Evolutionary conservation across 2,113 vertebrate genomes (phyloP).

Genomic region (Columba livia): DNA sequence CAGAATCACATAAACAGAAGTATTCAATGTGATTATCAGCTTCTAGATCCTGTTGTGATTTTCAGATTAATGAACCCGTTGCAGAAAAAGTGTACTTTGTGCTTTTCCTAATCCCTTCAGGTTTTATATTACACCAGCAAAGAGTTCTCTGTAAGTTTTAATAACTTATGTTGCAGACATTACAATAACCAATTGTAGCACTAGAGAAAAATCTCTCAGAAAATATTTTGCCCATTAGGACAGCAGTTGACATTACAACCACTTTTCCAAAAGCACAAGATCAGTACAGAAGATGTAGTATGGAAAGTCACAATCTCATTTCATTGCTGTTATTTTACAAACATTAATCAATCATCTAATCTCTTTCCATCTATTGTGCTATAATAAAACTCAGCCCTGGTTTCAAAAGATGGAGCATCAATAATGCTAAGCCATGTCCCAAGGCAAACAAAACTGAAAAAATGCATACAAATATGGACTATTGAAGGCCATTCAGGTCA

Average conservation of each 20-base stretch:
- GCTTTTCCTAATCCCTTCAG: neutral
- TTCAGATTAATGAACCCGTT: neutral
- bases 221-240: neutral
- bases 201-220: neutral
- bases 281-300: neutral
- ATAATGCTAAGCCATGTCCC: neutral
- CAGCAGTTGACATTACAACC: conserved; percentile 42
- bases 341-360: neutral
- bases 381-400: neutral
- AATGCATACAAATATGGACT: neutral
- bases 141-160: neutral
- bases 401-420: neutral
- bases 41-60: neutral
- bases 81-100: neutral
- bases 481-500: neutral
- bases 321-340: neutral
- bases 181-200: neutral
- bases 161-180: neutral
- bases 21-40: neutral
- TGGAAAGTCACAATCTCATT: neutral
- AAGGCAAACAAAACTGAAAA: neutral
- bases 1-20: neutral
- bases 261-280: neutral
- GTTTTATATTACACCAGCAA: neutral
- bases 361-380: neutral